These are phyloP conservation scores for Lucinisca nassula DNA, from an alignment of 2,888 invertebrate genomes.

Conservation along the genomic window DNA sequence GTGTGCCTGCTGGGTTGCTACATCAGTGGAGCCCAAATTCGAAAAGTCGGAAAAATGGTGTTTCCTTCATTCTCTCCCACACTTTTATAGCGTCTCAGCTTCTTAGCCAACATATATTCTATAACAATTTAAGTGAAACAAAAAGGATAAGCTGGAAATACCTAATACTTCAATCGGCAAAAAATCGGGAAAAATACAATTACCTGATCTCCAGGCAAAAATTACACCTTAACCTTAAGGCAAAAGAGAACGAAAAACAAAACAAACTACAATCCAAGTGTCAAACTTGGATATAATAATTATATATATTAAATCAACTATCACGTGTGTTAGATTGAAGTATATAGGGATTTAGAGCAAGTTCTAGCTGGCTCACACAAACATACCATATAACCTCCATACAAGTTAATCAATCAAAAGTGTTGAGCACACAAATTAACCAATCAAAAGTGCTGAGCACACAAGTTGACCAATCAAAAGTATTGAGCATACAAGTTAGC, in stretches of 20 bases:
- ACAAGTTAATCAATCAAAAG: not conserved
- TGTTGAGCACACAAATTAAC: too few relatives aligned
- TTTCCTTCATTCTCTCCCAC: not conserved
- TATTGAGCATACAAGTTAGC: too few relatives aligned
- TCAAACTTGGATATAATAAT: conserved; percentile 36
- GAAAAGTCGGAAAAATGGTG: not conserved
- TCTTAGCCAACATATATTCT: conserved; percentile 37
- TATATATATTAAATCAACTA: conserved; percentile 7
- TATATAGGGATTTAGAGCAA: conserved; percentile 42
- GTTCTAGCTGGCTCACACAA: conserved; percentile 72
- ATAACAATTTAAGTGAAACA: conserved; percentile 72
- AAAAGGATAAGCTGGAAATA: conserved; percentile 49
- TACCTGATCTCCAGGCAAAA: conserved; percentile 24
- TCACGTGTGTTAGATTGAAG: conserved; percentile 50
- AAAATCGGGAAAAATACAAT: conserved; percentile 30
- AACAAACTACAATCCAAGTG: conserved; percentile 19
- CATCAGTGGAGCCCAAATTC: not conserved
- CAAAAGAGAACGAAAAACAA: conserved; percentile 16
- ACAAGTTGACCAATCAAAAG: too few relatives aligned
- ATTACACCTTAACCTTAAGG: conserved; percentile 17
- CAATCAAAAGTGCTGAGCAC: too few relatives aligned
- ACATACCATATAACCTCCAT: conserved; percentile 34
- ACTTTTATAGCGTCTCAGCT: not conserved
- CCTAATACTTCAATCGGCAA: conserved; percentile 66
- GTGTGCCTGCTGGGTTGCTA: too few relatives aligned